Base-by-base conservation (phyloP, 1,140 invertebrate species). In the Phymorhynchus buccinoides region DNA sequence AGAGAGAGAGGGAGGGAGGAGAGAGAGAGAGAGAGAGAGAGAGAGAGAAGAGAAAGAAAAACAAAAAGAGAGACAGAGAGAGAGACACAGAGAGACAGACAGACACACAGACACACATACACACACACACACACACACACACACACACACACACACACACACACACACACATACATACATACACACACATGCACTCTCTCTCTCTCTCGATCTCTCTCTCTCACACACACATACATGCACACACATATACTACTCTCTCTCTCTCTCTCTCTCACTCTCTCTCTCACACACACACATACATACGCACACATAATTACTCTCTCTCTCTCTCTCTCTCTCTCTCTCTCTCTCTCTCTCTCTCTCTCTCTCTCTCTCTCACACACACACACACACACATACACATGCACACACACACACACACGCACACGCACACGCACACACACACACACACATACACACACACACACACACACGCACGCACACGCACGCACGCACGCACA, bases 1-100 rank as follows among this genome's bases (percentile, higher is more conserved):
- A 71, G 81, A 85, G 81, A 3, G 30, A 78, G 75, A 78, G 75
- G 37, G 75, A 78, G n/a, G 32, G 1, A 78, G 22, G 22, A 35
- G 42, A 44, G 37, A 0, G 37, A 37, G 9, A n/a, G n/a, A n/a
- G n/a, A n/a, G n/a, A n/a, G n/a, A n/a, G 48, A 14, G 22, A 52
- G 22, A 14, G 48, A 14, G 71, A 73, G 71, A 73, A 39, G 2
- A n/a, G 37, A 39, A 9, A 3, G 37, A n/a, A 73, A n/a, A 73
- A 39, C 16, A n/a, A 66, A n/a, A 66, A n/a, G 30, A 66, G 30
- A n/a, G 30, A 3, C 12, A n/a, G 37, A n/a, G 37, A n/a, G 1
- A n/a, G 37, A n/a, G 37, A 42, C 27, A 44, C 39, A 80, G 22
- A 48, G 41, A 80, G 16, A 48, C 78, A 80, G 22, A 80, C 78